Base-by-base conservation (phyloP, 23 tunicate genomes). In the Aplidium turbinatum region DNA sequence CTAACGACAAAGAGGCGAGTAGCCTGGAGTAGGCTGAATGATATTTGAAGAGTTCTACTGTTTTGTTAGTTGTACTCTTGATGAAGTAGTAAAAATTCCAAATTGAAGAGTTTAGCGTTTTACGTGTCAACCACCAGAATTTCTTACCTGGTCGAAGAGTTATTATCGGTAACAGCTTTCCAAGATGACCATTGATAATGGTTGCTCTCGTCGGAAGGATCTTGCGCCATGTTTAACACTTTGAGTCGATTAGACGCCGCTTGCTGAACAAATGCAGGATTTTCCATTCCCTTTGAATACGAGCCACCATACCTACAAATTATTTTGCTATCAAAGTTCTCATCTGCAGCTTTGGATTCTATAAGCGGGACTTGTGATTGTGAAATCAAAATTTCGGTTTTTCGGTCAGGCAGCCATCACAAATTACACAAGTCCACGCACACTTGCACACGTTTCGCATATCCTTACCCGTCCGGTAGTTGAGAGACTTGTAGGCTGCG, bases 121-220 rank as follows among this genome's bases (percentile, higher is more conserved):
- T n/a, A n/a, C 48, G 61, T 6, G 61, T 20, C 19, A 20, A 54
- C 5, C 61, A 20, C 61, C 25, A 5, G 22, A 13, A 16, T 16
- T 42, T 42, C 22, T 54, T 65, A 65, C 72, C 31, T 65, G 50
- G 36, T 38, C 23, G 72, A 50, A 7, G 38, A 21, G 9, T 65
- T 50, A 3, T 65, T 65, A 56, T 80, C 78, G 0, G 38, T 71
- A 34, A 88, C 96, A 33, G 72, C 38, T 81, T 81, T 88, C 96
- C 96, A 88, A 21, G 96, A 88, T 34, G 96, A 88, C 96, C 96
- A 88, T 36, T 87, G 86, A 42, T 57, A 74, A 18, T 33, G 77
- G 32, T 58, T 47, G 16, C 72, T 73, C 2, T 67, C 70, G 42
- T 80, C 65, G 5, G 75, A 28, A n/a, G n/a, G n/a, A n/a, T n/a